Conservation (phyloP, 2,797 vertebrate species). For the Lithobates sylvaticus region DNA sequence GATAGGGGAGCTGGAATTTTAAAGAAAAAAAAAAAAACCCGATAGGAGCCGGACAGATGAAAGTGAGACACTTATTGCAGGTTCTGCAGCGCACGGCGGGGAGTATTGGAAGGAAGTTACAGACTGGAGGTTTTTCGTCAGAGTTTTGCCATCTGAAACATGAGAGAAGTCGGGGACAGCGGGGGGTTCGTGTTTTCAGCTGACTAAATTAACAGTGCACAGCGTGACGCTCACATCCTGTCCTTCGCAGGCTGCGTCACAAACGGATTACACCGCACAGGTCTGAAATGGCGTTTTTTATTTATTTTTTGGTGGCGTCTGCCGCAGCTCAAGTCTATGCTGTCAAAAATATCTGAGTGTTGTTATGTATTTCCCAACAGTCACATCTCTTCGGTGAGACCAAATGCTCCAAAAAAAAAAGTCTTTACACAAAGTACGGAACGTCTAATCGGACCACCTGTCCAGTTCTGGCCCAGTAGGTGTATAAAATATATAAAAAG, state of each 20-base stretch:
- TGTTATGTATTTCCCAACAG: not conserved
- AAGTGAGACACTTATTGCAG: constrained; percentile 43
- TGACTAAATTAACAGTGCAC: constrained; percentile 58
- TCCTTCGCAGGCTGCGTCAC: constrained; percentile 34
- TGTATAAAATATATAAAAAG: no score
- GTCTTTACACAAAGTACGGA: not conserved
- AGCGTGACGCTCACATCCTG: constrained; percentile 49
- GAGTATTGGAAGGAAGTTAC: constrained; percentile 29
- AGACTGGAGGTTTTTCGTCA: constrained; percentile 27
- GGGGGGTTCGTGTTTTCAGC: constrained; percentile 57
- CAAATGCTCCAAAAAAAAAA: not conserved
- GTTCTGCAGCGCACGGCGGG: constrained; percentile 25
- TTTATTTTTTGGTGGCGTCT: not conserved
- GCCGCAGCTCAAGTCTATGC: not conserved
- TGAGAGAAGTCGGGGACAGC: constrained; percentile 43
- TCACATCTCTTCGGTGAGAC: not conserved
- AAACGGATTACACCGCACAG: not conserved
- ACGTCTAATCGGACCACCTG: no score
- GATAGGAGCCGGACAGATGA: constrained; percentile 28
- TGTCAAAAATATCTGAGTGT: not conserved
- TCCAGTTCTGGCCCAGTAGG: no score
- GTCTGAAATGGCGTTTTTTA: constrained; percentile 2
- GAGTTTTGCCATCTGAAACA: constrained; percentile 46
- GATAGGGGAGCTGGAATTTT: constrained; percentile 10
- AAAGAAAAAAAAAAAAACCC: not conserved